phyloP scores from a whole-genome alignment of 1,140 invertebrate genomes.

The Papilio polytes region DNA sequence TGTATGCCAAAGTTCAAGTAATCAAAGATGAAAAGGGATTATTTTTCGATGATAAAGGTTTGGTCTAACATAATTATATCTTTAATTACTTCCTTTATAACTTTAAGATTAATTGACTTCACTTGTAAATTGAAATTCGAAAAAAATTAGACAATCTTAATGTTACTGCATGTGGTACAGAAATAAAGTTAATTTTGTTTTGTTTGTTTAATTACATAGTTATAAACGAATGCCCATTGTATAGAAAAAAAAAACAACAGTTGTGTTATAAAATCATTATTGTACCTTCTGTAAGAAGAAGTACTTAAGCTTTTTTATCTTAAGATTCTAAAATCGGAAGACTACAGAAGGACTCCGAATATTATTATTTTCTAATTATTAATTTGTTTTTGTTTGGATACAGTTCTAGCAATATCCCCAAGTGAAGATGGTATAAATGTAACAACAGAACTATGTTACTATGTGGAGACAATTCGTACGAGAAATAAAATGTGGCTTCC shows the following conservation, averaged over 20 bases:
- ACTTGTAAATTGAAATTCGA: neutral
- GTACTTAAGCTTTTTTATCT: too few relatives aligned
- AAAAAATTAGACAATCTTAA: neutral
- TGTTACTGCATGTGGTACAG: neutral
- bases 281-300: neutral
- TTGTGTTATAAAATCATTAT: neutral
- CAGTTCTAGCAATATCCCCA: slow-evolving; percentile 71
- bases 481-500: slow-evolving; percentile 72
- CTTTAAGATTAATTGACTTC: neutral
- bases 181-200: neutral
- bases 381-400: neutral
- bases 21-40: slow-evolving; percentile 73
- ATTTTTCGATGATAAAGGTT: slow-evolving; percentile 75
- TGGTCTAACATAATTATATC: slow-evolving; percentile 14
- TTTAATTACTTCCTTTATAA: slow-evolving; percentile 21
- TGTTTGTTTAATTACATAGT: too few relatives aligned
- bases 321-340: neutral
- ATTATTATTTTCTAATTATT: neutral
- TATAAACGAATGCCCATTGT: too few relatives aligned
- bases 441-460: slow-evolving; percentile 70
- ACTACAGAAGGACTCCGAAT: neutral
- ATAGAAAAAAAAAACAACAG: neutral
- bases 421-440: slow-evolving; percentile 58
- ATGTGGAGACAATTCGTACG: slow-evolving; percentile 63
- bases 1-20: slow-evolving; percentile 71